Conservation (phyloP, 2,888 invertebrate genomes). For the Megamerina dolium region DNA sequence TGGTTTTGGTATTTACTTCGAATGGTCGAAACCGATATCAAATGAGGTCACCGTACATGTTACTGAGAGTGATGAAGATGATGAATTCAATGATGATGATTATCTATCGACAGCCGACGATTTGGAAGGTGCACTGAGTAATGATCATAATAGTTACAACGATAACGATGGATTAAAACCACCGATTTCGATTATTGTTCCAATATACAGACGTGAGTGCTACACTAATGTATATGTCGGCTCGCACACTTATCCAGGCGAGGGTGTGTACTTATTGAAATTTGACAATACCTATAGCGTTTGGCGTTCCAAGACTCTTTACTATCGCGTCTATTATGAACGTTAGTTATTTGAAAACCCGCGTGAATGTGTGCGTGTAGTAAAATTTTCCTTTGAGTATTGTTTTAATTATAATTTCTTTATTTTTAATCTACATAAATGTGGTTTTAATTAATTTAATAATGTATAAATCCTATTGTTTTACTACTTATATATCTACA, state of each 20-base stretch:
- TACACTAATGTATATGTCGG: slow-evolving; percentile 98
- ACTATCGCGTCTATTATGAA: slow-evolving; percentile 97
- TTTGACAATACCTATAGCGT: slow-evolving; percentile 99
- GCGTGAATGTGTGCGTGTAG: too few species aligned
- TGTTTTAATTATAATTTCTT: slow-evolving; percentile 7
- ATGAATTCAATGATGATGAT: slow-evolving; percentile 52
- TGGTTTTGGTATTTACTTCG: slow-evolving; percentile 96
- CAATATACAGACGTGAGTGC: slow-evolving; percentile 93
- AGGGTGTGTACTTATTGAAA: slow-evolving; percentile 95
- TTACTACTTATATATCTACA: too few species aligned
- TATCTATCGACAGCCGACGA: slow-evolving; percentile 54
- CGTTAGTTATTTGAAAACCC: slow-evolving; percentile 51
- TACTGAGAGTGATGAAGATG: slow-evolving; percentile 81
- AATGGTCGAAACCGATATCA: slow-evolving; percentile 87
- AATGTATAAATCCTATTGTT: slow-evolving; percentile 16
- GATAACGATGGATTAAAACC: slow-evolving; percentile 27
- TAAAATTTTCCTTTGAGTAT: slow-evolving; percentile 2
- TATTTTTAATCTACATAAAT: slow-evolving; percentile 9
- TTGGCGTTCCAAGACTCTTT: slow-evolving; percentile 98
- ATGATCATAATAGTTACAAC: slow-evolving; percentile 31
- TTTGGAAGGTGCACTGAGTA: slow-evolving; percentile 53
- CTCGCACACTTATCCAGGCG: slow-evolving; percentile 92
- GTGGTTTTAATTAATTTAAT: slow-evolving; percentile 12
- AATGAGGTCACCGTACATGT: slow-evolving; percentile 86
- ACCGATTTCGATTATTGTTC: slow-evolving; percentile 75